Evolutionary conservation across 2,888 invertebrate genomes (phyloP).

Genomic region (Drosophila neutralis): DNA sequence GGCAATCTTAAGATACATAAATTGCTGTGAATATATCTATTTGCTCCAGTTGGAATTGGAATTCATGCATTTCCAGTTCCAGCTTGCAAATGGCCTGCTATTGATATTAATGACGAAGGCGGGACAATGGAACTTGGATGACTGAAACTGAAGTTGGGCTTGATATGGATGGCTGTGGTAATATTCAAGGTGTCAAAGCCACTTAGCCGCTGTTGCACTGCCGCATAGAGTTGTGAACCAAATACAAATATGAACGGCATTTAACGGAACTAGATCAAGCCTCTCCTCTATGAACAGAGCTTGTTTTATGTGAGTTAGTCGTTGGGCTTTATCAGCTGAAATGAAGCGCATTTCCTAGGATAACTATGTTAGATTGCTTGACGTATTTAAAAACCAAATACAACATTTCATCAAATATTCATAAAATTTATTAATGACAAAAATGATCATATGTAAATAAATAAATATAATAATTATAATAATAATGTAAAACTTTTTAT

Average conservation of each 20-base stretch:
- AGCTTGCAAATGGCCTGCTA: constrained; percentile 35
- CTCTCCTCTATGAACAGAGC: background rate
- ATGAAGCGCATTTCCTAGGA: background rate
- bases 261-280: background rate
- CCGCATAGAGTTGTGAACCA: background rate
- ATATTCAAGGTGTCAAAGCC: background rate
- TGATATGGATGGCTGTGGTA: background rate
- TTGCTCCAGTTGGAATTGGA: constrained; percentile 32
- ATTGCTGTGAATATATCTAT: constrained; percentile 54
- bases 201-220: background rate
- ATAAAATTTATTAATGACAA: background rate
- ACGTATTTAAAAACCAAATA: background rate
- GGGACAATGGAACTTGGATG: constrained; percentile 3
- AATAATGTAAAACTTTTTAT: background rate
- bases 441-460: background rate
- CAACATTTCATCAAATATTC: background rate
- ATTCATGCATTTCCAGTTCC: constrained; percentile 25
- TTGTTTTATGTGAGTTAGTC: background rate
- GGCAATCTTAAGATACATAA: constrained; percentile 59
- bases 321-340: background rate
- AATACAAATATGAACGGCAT: background rate
- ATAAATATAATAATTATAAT: background rate
- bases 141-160: constrained; percentile 10
- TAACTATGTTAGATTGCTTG: background rate
- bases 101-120: constrained; percentile 38